Base-by-base conservation (phyloP, 2,888 invertebrate species). In the Liposcelis brunnea region DNA sequence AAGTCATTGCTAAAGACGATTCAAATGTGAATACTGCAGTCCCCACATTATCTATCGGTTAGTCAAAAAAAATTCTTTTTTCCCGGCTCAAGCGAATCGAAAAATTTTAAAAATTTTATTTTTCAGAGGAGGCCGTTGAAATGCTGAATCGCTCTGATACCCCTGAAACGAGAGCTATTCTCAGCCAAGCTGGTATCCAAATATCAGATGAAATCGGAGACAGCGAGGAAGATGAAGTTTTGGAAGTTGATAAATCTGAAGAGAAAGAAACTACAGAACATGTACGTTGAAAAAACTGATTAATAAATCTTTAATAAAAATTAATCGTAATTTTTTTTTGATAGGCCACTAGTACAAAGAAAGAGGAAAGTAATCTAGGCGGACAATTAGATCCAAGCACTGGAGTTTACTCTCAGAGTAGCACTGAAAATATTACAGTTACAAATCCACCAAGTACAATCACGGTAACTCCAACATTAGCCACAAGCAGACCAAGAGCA, bases 131-230 rank as follows among this genome's bases (percentile, higher is more conserved):
- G 55, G 58, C 61, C 55, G 60, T 63, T 55, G 65, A 61, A 56
- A 56, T 64, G 50, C 67, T 60, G 60, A 62, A 56, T 11, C 49
- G 47, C 1, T 42, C 47, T 2, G 47, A 47, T 16, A 36, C 35
- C 21, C 35, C 45, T 15, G 49, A 47, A 14, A 49, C 45, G 3
- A 59, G 69, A 45, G 67, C 68, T 19, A 56, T 69, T 47, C 63
- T 69, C 49, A 69, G 68, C 54, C 69, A 70, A 54, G 62, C 69
- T 47, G 69, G 69, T 55, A 70, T 70, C 58, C 69, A 69, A 47
- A 68, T 40, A 8, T 40, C 40, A 19, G 40, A 40, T 18, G 40
- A 40, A 19, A 40, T 40, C 21, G 40, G 19, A 6, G 40, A 40
- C 19, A 40, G 40, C 11, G 40, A 40, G 16, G 40, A 40, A 40